Percentiles rank a stretch among this genome's conserved stretches.
Conservation (phyloP, 2,113 vertebrate species). For the Neopipo cinnamomea region DNA sequence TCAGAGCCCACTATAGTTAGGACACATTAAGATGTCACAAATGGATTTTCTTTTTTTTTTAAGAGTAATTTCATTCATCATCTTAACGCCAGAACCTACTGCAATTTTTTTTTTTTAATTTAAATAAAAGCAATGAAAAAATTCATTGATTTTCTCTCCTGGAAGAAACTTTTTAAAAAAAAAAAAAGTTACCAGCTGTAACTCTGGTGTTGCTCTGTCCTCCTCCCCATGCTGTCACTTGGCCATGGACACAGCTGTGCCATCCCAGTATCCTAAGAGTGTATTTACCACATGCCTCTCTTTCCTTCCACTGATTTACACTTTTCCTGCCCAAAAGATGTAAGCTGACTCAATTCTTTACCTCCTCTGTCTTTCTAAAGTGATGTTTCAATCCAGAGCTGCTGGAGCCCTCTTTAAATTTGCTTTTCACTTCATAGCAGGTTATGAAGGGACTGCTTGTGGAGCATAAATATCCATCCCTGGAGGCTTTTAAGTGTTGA, state of each 20-base stretch:
- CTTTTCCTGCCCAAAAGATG: not conserved
- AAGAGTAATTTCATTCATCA: slow-evolving; percentile 8
- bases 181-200: no score
- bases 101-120: not conserved
- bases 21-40: slow-evolving; percentile 62
- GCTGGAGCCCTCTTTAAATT: slow-evolving; percentile 32
- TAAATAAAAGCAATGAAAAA: not conserved
- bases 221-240: not conserved
- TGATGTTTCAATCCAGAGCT: slow-evolving; percentile 28
- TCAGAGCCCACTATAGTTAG: slow-evolving; percentile 44
- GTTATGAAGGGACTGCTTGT: slow-evolving; percentile 13
- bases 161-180: not conserved
- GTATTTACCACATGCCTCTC: not conserved
- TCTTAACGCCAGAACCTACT: not conserved
- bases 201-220: not conserved
- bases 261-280: no score
- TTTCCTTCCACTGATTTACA: not conserved
- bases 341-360: slow-evolving; percentile 15
- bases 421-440: not conserved
- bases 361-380: slow-evolving; percentile 18
- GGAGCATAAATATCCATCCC: not conserved
- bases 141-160: not conserved
- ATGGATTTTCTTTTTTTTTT: slow-evolving; percentile 28
- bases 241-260: not conserved
- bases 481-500: not conserved